Evolutionary conservation across 2,113 vertebrate species (phyloP).

Genomic region (Dicentrarchus labrax): DNA sequence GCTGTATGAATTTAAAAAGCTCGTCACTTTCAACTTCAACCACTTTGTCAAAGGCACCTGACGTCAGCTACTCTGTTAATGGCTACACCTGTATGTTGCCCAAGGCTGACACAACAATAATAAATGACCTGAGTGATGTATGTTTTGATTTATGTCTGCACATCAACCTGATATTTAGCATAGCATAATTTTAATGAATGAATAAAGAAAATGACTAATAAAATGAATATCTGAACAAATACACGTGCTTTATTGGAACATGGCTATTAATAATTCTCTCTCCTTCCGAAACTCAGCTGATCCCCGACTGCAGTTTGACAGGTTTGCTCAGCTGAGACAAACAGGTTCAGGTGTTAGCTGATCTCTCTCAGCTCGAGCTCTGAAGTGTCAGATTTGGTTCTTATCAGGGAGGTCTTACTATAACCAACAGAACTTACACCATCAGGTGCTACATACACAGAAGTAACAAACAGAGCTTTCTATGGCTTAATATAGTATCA

Average conservation of each 20-base stretch:
- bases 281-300: background rate
- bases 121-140: background rate
- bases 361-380: constrained; percentile 28
- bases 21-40: constrained; percentile 18
- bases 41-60: background rate
- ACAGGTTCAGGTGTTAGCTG: constrained; percentile 37
- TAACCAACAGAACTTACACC: background rate
- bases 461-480: background rate
- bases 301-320: constrained; percentile 6
- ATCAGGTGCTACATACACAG: background rate
- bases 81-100: background rate
- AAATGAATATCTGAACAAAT: background rate
- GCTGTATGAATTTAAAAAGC: background rate
- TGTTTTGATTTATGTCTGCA: background rate
- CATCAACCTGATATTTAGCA: background rate
- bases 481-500: background rate
- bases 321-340: constrained; percentile 14
- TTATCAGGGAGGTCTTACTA: constrained; percentile 1
- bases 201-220: background rate
- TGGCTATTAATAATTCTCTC: background rate
- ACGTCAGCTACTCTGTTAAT: constrained; percentile 12
- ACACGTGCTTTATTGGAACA: background rate
- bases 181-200: background rate
- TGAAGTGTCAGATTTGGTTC: constrained; percentile 17
- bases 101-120: background rate